These are phyloP conservation scores for Sphaeridia pumilis DNA, from an alignment of 2,888 invertebrate genomes.

Conservation along the genomic window DNA sequence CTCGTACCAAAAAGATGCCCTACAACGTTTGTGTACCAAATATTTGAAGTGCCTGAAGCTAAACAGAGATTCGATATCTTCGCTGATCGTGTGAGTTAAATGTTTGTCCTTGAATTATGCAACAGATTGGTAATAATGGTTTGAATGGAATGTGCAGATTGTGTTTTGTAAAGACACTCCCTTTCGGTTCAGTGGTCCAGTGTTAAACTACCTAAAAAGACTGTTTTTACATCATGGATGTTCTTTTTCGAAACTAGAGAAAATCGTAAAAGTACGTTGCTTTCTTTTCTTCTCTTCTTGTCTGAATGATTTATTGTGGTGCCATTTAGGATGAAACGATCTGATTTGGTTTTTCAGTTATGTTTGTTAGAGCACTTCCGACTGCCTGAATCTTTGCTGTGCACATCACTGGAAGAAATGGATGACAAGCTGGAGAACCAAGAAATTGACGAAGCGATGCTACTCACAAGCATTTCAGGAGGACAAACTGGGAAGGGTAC, in stretches of 20 bases:
- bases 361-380: slow-evolving; percentile 29
- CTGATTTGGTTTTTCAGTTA: slow-evolving; percentile 19
- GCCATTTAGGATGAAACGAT: too few relatives aligned
- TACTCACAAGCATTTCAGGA: neutral
- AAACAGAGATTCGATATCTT: too few relatives aligned
- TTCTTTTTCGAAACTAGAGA: slow-evolving; percentile 19
- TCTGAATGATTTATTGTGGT: too few relatives aligned
- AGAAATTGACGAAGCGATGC: neutral
- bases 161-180: slow-evolving; percentile 13
- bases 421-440: neutral
- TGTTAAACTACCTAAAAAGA: slow-evolving; percentile 18
- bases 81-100: too few relatives aligned
- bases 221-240: slow-evolving; percentile 16
- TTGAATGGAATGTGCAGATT: slow-evolving; percentile 12
- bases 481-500: neutral
- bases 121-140: neutral
- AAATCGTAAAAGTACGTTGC: slow-evolving; percentile 13
- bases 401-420: neutral
- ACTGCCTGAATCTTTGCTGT: slow-evolving; percentile 18
- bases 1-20: slow-evolving; percentile 21
- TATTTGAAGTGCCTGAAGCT: slow-evolving; percentile 18
- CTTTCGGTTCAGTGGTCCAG: slow-evolving; percentile 20
- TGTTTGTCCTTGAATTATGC: neutral
- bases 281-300: too few relatives aligned
- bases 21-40: slow-evolving; percentile 20